phyloP scores from a whole-genome alignment of 1,140 invertebrate species.

The Epicauta chinensis region DNA sequence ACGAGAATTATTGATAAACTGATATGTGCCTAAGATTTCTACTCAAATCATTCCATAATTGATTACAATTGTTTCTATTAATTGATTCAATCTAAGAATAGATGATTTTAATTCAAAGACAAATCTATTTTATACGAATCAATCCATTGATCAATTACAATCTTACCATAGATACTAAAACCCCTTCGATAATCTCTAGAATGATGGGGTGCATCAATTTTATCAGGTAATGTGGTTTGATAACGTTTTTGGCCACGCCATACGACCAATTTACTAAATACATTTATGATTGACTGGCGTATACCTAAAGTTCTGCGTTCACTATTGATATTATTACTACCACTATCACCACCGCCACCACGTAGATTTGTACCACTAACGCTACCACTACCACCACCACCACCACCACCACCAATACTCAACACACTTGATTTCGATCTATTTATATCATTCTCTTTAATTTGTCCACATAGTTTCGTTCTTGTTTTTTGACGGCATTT shows the following conservation, averaged over 20 bases:
- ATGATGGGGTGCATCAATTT: slow-evolving; percentile 48
- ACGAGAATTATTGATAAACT: no score
- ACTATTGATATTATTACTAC: slow-evolving; percentile 20
- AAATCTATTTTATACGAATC: no score
- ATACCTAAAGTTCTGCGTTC: slow-evolving; percentile 43
- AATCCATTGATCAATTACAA: no score
- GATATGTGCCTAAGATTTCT: no score
- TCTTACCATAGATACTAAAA: slow-evolving; percentile 47
- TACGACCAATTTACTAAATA: slow-evolving; percentile 60
- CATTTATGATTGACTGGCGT: slow-evolving; percentile 56
- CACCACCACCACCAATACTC: slow-evolving; percentile 5
- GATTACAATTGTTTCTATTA: no score
- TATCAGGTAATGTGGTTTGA: slow-evolving; percentile 52
- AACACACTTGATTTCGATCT: slow-evolving; percentile 37
- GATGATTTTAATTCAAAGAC: no score
- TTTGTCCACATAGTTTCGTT: slow-evolving; percentile 4
- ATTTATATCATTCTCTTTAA: slow-evolving; percentile 32
- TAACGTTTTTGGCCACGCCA: slow-evolving; percentile 50
- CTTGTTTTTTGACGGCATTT: slow-evolving; percentile 40
- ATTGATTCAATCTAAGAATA: no score
- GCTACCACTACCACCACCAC: no score
- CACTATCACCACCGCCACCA: background rate
- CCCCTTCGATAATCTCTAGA: slow-evolving; percentile 49
- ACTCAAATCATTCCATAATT: no score
- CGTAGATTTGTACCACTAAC: no score